Conservation (phyloP, 2,113 vertebrate genomes). For the Ancistrus triradiatus region DNA sequence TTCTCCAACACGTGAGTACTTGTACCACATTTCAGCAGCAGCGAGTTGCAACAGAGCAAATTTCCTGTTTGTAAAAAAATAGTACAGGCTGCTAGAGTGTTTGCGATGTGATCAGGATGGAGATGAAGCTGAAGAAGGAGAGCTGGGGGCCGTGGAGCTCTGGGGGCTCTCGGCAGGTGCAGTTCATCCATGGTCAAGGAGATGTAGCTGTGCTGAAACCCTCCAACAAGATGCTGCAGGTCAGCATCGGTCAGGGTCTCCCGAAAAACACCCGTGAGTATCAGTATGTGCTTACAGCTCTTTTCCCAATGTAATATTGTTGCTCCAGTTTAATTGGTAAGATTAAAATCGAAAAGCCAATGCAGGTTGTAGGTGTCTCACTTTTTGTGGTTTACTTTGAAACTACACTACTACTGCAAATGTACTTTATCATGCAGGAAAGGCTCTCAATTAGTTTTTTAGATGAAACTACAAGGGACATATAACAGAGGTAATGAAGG, state of each 20-base stretch:
- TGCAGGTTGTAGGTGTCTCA: too few relatives aligned
- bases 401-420: too few relatives aligned
- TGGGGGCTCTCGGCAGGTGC: conserved; percentile 83
- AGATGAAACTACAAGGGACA: too few relatives aligned
- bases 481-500: too few relatives aligned
- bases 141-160: conserved; percentile 93
- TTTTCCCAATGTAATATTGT: neutral
- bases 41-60: too few relatives aligned
- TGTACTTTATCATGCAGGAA: too few relatives aligned
- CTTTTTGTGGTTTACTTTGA: too few relatives aligned
- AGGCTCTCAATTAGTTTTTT: too few relatives aligned
- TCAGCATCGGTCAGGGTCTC: conserved; percentile 91
- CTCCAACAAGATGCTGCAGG: conserved; percentile 90
- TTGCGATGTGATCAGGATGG: conserved; percentile 72
- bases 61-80: neutral
- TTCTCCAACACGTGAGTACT: conserved; percentile 88
- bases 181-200: conserved; percentile 85
- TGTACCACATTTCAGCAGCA: neutral
- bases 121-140: conserved; percentile 96
- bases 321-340: neutral
- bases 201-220: conserved; percentile 81
- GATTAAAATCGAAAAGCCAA: too few relatives aligned
- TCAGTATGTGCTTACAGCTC: neutral
- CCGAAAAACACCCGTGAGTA: conserved; percentile 93
- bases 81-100: neutral